These are phyloP conservation scores for Borostomias antarcticus DNA, from an alignment of 2,797 vertebrate species.

Conservation along the genomic window DNA sequence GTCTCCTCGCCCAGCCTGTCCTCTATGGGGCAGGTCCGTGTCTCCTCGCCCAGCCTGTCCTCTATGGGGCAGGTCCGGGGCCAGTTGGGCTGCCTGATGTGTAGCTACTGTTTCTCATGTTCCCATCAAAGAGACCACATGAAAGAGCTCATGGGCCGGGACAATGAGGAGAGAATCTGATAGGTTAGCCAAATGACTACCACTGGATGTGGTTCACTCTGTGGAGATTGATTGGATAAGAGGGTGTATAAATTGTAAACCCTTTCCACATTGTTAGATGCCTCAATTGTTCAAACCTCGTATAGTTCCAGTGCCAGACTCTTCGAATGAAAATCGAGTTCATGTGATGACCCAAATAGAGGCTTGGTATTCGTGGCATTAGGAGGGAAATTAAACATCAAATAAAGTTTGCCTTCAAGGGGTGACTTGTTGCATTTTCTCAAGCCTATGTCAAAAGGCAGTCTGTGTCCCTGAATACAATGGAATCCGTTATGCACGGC, in stretches of 20 bases:
- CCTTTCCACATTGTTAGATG: slow-evolving; percentile 15
- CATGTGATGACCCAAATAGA: slow-evolving; percentile 37
- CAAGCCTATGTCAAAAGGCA: slow-evolving; percentile 51
- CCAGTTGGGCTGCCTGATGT: background rate
- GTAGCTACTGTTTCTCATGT: background rate
- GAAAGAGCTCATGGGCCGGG: background rate
- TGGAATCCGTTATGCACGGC: slow-evolving; percentile 40
- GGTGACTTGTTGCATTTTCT: slow-evolving; percentile 46
- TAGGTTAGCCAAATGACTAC: background rate
- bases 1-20: too few relatives aligned
- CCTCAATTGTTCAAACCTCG: slow-evolving; percentile 2
- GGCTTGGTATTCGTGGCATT: slow-evolving; percentile 42
- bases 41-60: background rate
- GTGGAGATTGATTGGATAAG: slow-evolving; percentile 25
- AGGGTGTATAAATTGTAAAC: too few relatives aligned
- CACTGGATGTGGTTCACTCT: background rate
- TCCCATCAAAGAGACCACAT: background rate
- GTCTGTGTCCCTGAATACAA: slow-evolving; percentile 50
- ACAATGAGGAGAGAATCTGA: background rate
- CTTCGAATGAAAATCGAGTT: slow-evolving; percentile 38
- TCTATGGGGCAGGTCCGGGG: background rate
- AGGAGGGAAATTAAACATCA: slow-evolving; percentile 43
- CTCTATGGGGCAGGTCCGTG: too few relatives aligned
- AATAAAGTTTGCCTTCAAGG: slow-evolving; percentile 47
- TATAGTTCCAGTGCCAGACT: slow-evolving; percentile 10